A percentile compares a stretch with the other conserved stretches of the same genome.
phyloP scores from a whole-genome alignment of 2,113 vertebrate genomes.

The Catharus bicknelli region DNA sequence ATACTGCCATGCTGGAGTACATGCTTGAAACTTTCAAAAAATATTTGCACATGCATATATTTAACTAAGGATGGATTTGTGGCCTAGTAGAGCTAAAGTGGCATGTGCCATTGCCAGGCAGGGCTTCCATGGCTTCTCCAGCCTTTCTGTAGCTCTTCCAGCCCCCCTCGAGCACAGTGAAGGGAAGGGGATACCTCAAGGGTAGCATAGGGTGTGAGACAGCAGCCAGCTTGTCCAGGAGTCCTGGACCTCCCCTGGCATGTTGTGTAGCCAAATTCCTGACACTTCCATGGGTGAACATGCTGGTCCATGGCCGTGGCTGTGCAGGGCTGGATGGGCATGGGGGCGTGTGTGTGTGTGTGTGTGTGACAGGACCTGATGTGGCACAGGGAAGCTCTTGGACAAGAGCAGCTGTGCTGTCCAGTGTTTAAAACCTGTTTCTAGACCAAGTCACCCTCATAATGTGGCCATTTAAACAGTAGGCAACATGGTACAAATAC shows the following conservation, averaged over 20 bases:
- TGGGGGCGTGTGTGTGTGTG: not conserved
- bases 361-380: not conserved
- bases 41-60: not conserved
- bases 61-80: not conserved
- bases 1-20: not conserved
- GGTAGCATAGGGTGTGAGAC: not conserved
- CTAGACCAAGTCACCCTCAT: fast-evolving
- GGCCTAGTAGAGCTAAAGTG: not conserved
- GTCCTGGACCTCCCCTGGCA: not conserved
- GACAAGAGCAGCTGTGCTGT: not conserved
- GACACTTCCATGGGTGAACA: fast-evolving
- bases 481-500: not conserved
- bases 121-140: not conserved
- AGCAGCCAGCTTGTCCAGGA: not conserved
- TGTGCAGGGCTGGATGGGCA: not conserved
- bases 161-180: not conserved
- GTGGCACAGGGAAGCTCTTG: not conserved
- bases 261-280: not conserved
- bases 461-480: not conserved
- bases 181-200: not conserved
- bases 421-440: not conserved
- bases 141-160: not conserved
- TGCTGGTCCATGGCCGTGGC: not conserved
- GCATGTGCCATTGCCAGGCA: fast-evolving
- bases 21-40: not conserved